Evolutionary conservation across 2,113 vertebrate species (phyloP).

Genomic region (Sinocyclocheilus maitianheensis): DNA sequence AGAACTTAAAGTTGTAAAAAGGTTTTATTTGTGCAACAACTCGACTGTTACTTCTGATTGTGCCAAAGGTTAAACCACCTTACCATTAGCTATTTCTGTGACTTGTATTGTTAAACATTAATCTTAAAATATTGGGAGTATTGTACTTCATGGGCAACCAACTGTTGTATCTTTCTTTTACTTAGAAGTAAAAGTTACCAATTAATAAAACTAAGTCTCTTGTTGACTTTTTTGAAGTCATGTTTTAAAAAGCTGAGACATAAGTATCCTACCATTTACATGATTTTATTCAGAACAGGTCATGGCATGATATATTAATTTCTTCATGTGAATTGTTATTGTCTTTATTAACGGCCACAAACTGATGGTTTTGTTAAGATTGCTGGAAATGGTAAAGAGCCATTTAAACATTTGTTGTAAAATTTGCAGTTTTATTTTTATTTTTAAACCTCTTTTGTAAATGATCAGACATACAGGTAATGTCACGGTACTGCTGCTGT

Average conservation of each 20-base stretch:
- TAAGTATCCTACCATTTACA: not conserved
- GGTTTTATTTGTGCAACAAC: conserved; percentile 39
- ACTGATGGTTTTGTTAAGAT: not conserved
- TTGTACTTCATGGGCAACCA: not conserved
- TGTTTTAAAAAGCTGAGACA: not conserved
- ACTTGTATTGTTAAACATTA: not conserved
- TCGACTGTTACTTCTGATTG: conserved; percentile 52
- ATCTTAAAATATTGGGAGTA: not conserved
- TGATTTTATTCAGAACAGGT: not conserved
- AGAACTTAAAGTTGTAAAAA: not conserved
- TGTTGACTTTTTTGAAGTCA: not conserved
- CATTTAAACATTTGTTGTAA: not conserved
- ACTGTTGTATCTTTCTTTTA: not conserved
- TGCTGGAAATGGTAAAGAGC: not conserved
- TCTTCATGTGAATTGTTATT: not conserved
- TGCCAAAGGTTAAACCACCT: conserved; percentile 49
- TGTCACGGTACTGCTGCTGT: no score
- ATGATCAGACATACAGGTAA: not conserved
- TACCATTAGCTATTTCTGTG: not conserved
- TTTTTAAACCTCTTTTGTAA: not conserved
- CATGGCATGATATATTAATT: not conserved
- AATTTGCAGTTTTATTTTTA: not conserved
- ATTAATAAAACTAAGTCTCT: conserved; percentile 22
- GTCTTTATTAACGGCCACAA: not conserved
- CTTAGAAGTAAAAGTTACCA: not conserved